Conservation (phyloP, 2,113 vertebrate species). For the Oenanthe melanoleuca region DNA sequence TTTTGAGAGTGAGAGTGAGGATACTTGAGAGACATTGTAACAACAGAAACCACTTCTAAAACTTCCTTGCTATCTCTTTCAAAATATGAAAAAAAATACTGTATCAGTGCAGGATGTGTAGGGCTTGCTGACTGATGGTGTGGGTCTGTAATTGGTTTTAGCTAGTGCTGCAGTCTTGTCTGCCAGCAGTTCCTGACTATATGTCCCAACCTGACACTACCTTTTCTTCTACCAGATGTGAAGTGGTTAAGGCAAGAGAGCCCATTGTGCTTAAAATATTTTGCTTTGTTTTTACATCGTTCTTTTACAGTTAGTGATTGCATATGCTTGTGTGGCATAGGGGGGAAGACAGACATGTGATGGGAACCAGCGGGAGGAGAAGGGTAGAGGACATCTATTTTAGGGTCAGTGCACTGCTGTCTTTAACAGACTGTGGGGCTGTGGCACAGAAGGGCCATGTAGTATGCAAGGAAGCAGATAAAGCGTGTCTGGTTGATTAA, state of each 20-base stretch:
- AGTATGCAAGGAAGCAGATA: conserved; percentile 12
- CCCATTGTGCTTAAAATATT: neutral
- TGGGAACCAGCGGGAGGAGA: neutral
- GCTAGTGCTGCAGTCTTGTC: neutral
- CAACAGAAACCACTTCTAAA: neutral
- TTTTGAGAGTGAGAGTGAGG: neutral
- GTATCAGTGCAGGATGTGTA: neutral
- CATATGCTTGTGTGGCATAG: neutral
- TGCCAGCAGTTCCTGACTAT: neutral
- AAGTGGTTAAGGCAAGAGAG: neutral
- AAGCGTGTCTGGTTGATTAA: conserved; percentile 26
- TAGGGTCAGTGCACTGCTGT: neutral
- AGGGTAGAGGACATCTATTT: conserved; percentile 3
- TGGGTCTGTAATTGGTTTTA: neutral
- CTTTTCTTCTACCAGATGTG: neutral
- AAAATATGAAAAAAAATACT: neutral
- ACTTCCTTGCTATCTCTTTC: neutral
- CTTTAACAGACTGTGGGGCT: neutral
- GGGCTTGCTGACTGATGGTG: neutral
- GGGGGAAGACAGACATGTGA: neutral
- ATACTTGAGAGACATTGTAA: neutral
- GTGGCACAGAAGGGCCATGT: neutral
- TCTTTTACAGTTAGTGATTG: neutral
- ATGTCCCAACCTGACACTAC: neutral
- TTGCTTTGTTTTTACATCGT: neutral